Evolutionary conservation across 1,140 invertebrate species (phyloP).

Genomic region (Polypedilum pembai): DNA sequence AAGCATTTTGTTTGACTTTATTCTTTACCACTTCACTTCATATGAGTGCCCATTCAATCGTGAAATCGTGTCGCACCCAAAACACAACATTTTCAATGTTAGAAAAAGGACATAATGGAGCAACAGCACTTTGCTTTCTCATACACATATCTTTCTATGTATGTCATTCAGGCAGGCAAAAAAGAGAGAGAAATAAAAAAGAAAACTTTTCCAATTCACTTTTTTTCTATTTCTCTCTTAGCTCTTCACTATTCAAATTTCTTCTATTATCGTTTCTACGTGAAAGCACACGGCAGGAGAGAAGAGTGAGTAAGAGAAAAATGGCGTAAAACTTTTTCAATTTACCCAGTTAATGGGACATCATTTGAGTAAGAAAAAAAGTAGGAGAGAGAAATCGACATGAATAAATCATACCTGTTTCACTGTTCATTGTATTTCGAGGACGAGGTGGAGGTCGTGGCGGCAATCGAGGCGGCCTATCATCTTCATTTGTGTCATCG

Average conservation of each 20-base stretch:
- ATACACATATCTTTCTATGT: background rate
- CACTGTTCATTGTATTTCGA: constrained; percentile 18
- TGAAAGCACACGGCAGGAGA: background rate
- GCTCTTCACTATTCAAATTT: background rate
- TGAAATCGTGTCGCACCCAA: constrained; percentile 9
- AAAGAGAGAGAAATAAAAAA: background rate
- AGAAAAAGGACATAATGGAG: constrained; percentile 2
- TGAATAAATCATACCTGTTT: constrained; percentile 27
- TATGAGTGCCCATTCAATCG: background rate
- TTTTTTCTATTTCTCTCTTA: background rate
- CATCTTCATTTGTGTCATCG: background rate
- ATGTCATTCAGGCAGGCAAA: constrained; percentile 4
- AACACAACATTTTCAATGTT: constrained; percentile 6
- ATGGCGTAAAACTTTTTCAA: constrained; percentile 25
- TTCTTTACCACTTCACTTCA: too few relatives aligned
- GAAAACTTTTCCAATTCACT: constrained; percentile 21
- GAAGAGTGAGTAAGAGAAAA: background rate
- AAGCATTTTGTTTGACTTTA: too few relatives aligned
- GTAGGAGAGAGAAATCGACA: background rate
- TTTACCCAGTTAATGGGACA: constrained; percentile 26
- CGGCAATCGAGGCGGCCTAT: background rate
- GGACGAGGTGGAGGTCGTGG: constrained; percentile 16
- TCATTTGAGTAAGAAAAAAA: constrained; percentile 23
- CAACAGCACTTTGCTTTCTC: background rate
- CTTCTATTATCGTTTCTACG: background rate